Evolutionary conservation across 2,797 vertebrate genomes (phyloP), one percentile per base, ranked within the genome.

Genomic region (Knipowitschia caucasica): DNA sequence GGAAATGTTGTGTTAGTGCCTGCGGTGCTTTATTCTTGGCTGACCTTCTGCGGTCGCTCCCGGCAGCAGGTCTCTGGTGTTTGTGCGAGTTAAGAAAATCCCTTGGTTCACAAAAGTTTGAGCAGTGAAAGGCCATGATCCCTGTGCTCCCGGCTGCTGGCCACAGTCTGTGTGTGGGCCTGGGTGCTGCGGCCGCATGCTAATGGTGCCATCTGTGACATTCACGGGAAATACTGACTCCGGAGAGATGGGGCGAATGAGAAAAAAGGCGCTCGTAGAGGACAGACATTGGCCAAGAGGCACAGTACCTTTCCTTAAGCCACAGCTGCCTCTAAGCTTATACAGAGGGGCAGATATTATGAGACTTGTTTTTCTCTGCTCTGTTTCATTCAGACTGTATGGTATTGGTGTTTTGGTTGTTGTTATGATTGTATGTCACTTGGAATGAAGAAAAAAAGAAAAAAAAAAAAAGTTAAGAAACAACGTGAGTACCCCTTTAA

Each of bases 11-110:
- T 61, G 64, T 60, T 36, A 59, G 61, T 31, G 75, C 74, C 62
- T 40, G 44, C 18, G 31, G 61, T 35, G 0, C 42, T 26, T 56
- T 29, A 67, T 65, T 57, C 60, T 67, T 49, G 45, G 54, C 49
- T 80, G 80, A 81, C 81, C 71, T 86, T 82, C 62, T 6, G 7
- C 43, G 71, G 44, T 34, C 55, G 67, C 72, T 52, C 62, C 50
- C 43, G 49, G 29, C 20, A 26, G 77, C 75, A 73, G 3, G 50
- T 64, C 9, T 56, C 39, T 43, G 42, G 50, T 64, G 47, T 35
- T 67, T 53, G 69, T 69, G 62, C 45, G 69, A 71, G 46, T 44
- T 64, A 43, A 69, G 47, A 69, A n/a, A 78, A 81, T 39, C 59
- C 56, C 53, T 31, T 7, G 1, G n/a, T 64, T 78, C 72, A 69